phyloP scores from a whole-genome alignment of 1,140 invertebrate species.

The Drepana arcuata region DNA sequence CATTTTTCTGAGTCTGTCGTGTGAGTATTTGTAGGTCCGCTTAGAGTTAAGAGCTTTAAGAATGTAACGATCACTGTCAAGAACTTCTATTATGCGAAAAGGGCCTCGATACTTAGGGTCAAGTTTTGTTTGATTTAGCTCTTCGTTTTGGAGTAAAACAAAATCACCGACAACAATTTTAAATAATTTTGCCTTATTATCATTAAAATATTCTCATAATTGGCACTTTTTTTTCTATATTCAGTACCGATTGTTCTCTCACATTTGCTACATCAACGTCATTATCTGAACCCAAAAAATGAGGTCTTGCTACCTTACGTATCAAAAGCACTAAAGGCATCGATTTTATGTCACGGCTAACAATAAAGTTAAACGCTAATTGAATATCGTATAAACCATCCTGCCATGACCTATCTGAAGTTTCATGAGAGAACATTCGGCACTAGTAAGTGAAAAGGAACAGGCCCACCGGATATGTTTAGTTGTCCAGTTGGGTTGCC shows the following conservation, averaged over 20 bases:
- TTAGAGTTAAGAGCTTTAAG: conserved; percentile 17
- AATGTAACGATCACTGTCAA: conserved; percentile 23
- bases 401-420: conserved; percentile 23
- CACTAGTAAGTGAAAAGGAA: too few species aligned
- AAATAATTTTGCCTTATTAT: conserved; percentile 26
- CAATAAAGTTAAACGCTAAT: conserved; percentile 31
- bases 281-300: too few species aligned
- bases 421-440: too few species aligned
- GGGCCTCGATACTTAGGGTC: conserved; percentile 37
- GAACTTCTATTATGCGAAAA: conserved; percentile 25
- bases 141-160: conserved; percentile 34
- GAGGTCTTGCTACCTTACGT: too few species aligned
- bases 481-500: too few species aligned
- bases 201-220: conserved; percentile 37
- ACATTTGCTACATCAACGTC: too few species aligned
- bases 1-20: conserved; percentile 26
- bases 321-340: conserved; percentile 31
- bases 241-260: too few species aligned
- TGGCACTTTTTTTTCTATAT: too few species aligned
- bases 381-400: conserved; percentile 28
- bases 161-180: conserved; percentile 31
- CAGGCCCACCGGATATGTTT: too few species aligned
- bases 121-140: conserved; percentile 39
- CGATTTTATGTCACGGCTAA: conserved; percentile 23
- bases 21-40: conserved; percentile 26